Percentiles rank a stretch among this genome's conserved stretches.
Evolutionary conservation across 1,140 invertebrate genomes (phyloP).

Genomic region (Brachionus paranguensis): DNA sequence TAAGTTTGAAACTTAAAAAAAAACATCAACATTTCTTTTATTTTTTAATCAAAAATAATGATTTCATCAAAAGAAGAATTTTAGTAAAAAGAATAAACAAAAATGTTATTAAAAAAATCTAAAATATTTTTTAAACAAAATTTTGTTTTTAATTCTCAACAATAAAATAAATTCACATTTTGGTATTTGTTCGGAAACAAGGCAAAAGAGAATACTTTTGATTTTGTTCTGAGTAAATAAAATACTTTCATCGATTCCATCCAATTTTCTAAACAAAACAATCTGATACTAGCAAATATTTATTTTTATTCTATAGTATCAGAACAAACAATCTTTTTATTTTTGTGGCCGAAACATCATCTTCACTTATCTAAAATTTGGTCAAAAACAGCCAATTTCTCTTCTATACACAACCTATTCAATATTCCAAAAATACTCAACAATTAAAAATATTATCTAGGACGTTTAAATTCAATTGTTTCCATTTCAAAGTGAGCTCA

Average conservation of each 20-base stretch:
- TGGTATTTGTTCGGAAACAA: neutral
- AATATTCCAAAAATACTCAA: neutral
- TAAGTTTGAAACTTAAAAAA: too few relatives aligned
- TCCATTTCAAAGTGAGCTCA: neutral
- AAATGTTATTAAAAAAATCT: too few relatives aligned
- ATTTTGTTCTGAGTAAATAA: neutral
- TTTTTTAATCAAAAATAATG: too few relatives aligned
- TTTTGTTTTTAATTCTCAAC: neutral
- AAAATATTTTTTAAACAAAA: too few relatives aligned
- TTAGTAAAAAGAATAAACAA: too few relatives aligned
- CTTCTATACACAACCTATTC: neutral
- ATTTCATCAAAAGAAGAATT: too few relatives aligned
- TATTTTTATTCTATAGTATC: neutral
- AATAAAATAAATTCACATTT: neutral
- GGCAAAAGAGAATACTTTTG: neutral
- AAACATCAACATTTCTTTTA: too few relatives aligned
- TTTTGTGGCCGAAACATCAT: neutral
- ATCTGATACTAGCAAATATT: neutral
- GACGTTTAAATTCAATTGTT: neutral
- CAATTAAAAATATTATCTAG: neutral
- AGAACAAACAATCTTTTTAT: neutral
- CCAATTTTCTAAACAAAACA: neutral
- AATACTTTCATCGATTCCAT: neutral
- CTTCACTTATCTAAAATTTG: neutral
- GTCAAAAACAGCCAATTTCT: neutral